Percentiles rank a stretch among this genome's conserved stretches.
Conservation (phyloP, 1,140 invertebrate species). For the Latrodectus geometricus region DNA sequence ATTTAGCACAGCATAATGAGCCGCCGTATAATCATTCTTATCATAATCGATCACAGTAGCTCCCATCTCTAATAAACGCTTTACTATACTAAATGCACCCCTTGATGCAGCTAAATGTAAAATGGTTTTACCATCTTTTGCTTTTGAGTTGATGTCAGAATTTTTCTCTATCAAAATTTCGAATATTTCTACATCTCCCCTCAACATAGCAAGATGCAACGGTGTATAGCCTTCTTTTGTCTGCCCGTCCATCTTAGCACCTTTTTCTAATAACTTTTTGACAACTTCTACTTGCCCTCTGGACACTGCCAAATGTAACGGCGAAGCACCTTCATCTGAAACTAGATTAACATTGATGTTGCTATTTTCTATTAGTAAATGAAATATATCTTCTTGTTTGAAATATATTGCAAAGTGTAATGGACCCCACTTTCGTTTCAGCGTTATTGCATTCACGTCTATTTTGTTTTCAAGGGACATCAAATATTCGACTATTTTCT, state of each 20-base stretch:
- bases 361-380: background rate
- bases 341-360: background rate
- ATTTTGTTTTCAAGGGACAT: background rate
- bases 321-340: background rate
- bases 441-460: background rate
- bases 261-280: background rate
- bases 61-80: background rate
- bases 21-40: too few relatives aligned
- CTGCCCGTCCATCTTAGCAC: background rate
- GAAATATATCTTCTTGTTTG: background rate
- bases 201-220: background rate
- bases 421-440: background rate
- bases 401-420: background rate
- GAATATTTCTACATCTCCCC: background rate
- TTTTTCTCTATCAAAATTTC: background rate
- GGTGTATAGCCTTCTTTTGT: constrained; percentile 17
- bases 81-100: background rate
- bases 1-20: too few relatives aligned
- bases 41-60: background rate
- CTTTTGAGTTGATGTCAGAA: background rate
- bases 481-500: background rate
- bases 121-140: background rate
- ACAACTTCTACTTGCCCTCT: background rate
- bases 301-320: background rate
- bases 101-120: background rate